Evolutionary conservation across 1,140 invertebrate genomes (phyloP).

Genomic region (Danaus plexippus): DNA sequence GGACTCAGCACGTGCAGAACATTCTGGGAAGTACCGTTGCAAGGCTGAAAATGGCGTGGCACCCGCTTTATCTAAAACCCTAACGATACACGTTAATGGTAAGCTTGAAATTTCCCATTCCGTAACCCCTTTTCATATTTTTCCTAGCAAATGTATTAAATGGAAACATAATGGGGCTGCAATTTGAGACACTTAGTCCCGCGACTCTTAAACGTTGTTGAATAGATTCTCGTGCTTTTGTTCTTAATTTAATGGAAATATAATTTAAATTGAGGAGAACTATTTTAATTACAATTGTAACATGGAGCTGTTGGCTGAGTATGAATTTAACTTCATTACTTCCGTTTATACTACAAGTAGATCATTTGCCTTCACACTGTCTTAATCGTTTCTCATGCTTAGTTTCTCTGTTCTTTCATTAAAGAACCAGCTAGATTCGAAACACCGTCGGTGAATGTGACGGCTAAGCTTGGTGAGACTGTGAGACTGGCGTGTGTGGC

Average conservation of each 20-base stretch:
- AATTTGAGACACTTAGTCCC: conserved; percentile 21
- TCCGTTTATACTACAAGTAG: neutral
- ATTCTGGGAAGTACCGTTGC: conserved; percentile 89
- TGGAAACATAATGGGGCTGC: conserved; percentile 22
- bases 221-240: conserved; percentile 6
- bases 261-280: conserved; percentile 8
- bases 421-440: conserved; percentile 87
- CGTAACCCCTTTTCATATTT: conserved; percentile 20
- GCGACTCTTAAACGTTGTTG: conserved; percentile 9
- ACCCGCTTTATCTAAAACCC: conserved; percentile 81
- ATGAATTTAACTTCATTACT: neutral
- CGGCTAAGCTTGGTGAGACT: conserved; percentile 79
- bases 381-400: conserved; percentile 4
- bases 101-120: conserved; percentile 37
- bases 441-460: conserved; percentile 78
- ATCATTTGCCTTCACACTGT: conserved; percentile 4
- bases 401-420: conserved; percentile 3
- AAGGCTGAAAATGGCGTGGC: conserved; percentile 90
- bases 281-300: too few relatives aligned
- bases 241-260: conserved; percentile 14
- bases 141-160: conserved; percentile 19
- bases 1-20: conserved; percentile 78
- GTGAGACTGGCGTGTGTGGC: conserved; percentile 84
- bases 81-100: conserved; percentile 86
- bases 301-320: too few relatives aligned